Conservation (phyloP, 1,140 invertebrate genomes). For the Sycophaga agraensis region DNA sequence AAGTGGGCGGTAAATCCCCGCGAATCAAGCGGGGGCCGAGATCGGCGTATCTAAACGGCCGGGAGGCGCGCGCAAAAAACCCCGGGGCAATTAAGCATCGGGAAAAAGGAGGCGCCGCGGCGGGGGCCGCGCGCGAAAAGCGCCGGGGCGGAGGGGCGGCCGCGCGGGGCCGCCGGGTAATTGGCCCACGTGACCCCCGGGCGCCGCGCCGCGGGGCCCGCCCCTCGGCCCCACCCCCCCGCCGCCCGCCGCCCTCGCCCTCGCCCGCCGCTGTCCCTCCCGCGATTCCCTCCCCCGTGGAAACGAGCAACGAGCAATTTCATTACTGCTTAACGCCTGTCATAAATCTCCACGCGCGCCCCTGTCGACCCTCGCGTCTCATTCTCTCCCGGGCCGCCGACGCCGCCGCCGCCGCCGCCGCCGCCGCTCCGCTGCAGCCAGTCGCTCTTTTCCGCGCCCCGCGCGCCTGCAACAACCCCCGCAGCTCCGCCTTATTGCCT, state of each 20-base stretch:
- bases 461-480: neutral
- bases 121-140: no score
- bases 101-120: no score
- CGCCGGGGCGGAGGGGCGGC: neutral
- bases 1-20: no score
- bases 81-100: no score
- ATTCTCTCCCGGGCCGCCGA: no score
- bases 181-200: neutral
- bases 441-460: conserved; percentile 1
- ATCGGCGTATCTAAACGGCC: no score
- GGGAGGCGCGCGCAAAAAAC: no score
- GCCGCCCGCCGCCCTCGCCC: neutral
- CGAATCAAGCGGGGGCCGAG: no score
- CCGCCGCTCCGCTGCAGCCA: conserved; percentile 21
- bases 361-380: conserved; percentile 36
- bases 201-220: conserved; percentile 14
- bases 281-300: conserved; percentile 30
- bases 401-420: no score
- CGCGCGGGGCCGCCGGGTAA: conserved; percentile 6
- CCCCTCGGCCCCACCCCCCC: neutral
- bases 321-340: conserved; percentile 61
- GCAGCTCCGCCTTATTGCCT: neutral
- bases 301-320: conserved; percentile 61
- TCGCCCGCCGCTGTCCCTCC: conserved; percentile 26
- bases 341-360: conserved; percentile 55